Base-by-base conservation (phyloP, 2,113 vertebrate genomes). In the Sinocyclocheilus maitianheensis region DNA sequence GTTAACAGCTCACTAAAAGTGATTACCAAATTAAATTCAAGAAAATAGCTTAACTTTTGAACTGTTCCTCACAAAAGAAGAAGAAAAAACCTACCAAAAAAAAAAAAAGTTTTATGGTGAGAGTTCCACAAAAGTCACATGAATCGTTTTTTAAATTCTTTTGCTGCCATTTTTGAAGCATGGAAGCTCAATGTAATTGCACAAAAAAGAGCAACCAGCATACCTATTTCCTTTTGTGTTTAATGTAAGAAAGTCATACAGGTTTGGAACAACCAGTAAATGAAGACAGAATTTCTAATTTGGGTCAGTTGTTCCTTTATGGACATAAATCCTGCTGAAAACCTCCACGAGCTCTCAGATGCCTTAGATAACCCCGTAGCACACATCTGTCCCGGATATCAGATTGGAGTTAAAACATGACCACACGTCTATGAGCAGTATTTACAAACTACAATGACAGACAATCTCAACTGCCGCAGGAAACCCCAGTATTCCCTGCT, bases 361-460 rank as follows among this genome's bases (percentile, higher is more conserved):
- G 40, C 20, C 51, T 1, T n/a, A n/a, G 5, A 13, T 20, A 62
- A 86, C 24, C 26, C 75, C 20, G 2, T 81, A 22, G 14, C 5
- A 55, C 20, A 55, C 8, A 24, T 60, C 63, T 34, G 40, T 22
- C 10, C 16, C 16, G 4, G 37, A 62, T 24, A 26, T 87, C 37
- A 51, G 67, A 55, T 5, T 20, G 65, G 62, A 37, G 40, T 53
- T 81, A 9, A 81, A 30, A 81, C 14, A 74, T 5, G n/a, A 48
- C 7, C 26, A 46, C 11, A 34, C 24, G 43, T 53, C 10, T 67
- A 48, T 8, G 5, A 22, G 37, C 10, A 34, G 10, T 46, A 53
- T 83, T 87, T 74, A n/a, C 16, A 71, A 71, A 71, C 30, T 22
- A 71, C 4, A 72, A n/a, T n/a, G 37, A 74, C 16, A 55, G 48